A percentile compares a stretch with the other conserved stretches of the same genome.
These are phyloP conservation scores for Epizoanthus rinbou DNA, from an alignment of 92 coral and sea anemone genomes.

Conservation along the genomic window DNA sequence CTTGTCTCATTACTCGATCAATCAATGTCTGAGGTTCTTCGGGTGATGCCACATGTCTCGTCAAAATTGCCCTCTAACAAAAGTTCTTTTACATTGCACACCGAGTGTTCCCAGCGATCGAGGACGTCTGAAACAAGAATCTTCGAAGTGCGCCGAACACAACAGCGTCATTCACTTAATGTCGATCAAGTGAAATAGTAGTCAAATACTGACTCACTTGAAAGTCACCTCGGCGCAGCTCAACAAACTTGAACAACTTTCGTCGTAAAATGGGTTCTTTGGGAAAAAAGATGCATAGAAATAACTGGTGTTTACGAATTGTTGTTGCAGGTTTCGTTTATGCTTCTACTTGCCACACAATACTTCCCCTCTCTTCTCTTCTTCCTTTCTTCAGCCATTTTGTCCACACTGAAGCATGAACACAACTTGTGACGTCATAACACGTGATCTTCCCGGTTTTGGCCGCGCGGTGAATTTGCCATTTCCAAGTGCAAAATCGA, in stretches of 20 bases:
- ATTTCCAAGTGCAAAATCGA: neutral
- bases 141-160: too few relatives aligned
- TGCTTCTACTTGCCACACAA: neutral
- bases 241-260: neutral
- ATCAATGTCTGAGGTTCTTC: neutral
- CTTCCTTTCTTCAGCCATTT: too few relatives aligned
- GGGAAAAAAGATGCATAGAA: conserved; percentile 1
- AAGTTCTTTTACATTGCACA: neutral
- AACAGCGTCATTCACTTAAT: too few relatives aligned
- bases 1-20: conserved; percentile 4
- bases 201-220: too few relatives aligned
- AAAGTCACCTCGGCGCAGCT: too few relatives aligned
- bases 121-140: neutral
- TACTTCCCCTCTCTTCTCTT: neutral
- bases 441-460: neutral
- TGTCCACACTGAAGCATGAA: too few relatives aligned
- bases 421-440: neutral
- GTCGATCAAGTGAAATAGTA: too few relatives aligned
- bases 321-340: neutral
- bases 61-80: neutral
- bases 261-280: neutral
- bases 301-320: neutral
- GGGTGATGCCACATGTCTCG: neutral
- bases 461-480: neutral
- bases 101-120: neutral